Base-by-base conservation (phyloP, 2,888 invertebrate genomes). In the Trichopoda pennipes region DNA sequence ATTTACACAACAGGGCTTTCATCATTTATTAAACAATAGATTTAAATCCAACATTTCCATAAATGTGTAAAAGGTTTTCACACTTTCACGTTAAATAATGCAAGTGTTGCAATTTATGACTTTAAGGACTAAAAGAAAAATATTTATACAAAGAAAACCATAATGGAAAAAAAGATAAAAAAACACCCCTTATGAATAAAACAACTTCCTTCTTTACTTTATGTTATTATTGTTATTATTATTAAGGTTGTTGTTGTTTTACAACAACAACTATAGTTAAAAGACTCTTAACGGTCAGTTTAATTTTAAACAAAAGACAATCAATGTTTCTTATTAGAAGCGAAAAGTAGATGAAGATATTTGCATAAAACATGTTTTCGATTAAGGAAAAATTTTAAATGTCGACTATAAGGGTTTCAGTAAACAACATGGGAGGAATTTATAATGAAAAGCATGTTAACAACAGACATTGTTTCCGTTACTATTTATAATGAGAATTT, bases 91-190 rank as follows among this genome's bases (percentile, higher is more conserved):
- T 56, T 75, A 38, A 75, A 70, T 74, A 82, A 79, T 78, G 61
- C 70, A 79, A 79, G 79, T 79, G 75, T 79, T 70, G 61, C 66
- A 79, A 79, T 82, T 82, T 82, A 82, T 75, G 76, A 77, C 68
- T 76, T 42, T 35, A 68, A 68, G 16, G 16, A 44, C 6, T 16
- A n/a, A 44, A 14, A 44, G 14, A 7, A 4, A 44, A 16, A 44
- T 6, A 49, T 55, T 73, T 21, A 63, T 51, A 23, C 9, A 60
- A 23, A 8, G 21, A 38, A 23, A 44, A 63, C 1, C 28, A 47
- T 1, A 35, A 49, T 4, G 12, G 56, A 32, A 74, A 21, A n/a
- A n/a, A 28, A 21, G 58, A 32, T 61, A 12, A 35, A 58, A 66
- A 55, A 74, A 60, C 61, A 70, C 70, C 60, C 69, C 51, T 70